Conservation (phyloP, 2,888 invertebrate species). For the Ornithoptera priamus region DNA sequence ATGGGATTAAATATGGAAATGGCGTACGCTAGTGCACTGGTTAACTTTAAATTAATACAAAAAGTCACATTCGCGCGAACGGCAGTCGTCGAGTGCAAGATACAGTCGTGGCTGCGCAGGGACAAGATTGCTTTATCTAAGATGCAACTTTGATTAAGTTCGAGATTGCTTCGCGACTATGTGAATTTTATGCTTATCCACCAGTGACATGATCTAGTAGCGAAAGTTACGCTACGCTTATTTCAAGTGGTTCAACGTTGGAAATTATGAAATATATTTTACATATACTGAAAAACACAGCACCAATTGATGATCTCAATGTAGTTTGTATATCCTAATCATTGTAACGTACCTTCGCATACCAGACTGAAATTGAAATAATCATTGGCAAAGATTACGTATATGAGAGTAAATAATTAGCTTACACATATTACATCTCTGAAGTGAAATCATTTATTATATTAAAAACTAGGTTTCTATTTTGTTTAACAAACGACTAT, state of each 20-base stretch:
- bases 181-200: conserved; percentile 29
- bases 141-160: conserved; percentile 44
- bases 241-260: background rate
- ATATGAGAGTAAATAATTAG: too few relatives aligned
- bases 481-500: too few relatives aligned
- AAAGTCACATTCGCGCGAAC: conserved; percentile 28
- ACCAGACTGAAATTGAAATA: too few relatives aligned
- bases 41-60: conserved; percentile 30
- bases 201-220: conserved; percentile 26
- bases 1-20: conserved; percentile 4
- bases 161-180: conserved; percentile 36
- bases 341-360: too few relatives aligned
- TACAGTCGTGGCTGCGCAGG: conserved; percentile 31
- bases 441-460: too few relatives aligned
- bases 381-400: too few relatives aligned
- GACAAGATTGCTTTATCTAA: conserved; percentile 37
- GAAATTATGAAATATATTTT: background rate
- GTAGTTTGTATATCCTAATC: background rate
- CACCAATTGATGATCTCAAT: background rate
- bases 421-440: too few relatives aligned
- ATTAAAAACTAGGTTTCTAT: too few relatives aligned
- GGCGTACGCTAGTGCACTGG: background rate
- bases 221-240: conserved; percentile 7
- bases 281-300: background rate
- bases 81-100: conserved; percentile 28